phyloP scores from a whole-genome alignment of 1,140 invertebrate genomes.

The Geopemphigus sp. region DNA sequence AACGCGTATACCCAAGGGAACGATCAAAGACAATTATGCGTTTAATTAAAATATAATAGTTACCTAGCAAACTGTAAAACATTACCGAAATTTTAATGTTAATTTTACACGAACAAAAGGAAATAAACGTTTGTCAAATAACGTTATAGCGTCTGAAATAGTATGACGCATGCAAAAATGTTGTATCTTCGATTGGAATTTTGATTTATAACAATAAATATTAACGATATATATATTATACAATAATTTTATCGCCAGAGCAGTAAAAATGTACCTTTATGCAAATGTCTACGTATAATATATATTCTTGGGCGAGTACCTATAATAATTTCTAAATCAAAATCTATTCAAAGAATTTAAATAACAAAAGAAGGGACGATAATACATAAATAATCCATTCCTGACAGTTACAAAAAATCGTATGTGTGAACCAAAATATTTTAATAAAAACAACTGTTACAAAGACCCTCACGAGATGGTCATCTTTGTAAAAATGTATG shows the following conservation, averaged over 20 bases:
- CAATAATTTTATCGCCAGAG: constrained; percentile 8
- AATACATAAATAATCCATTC: constrained; percentile 40
- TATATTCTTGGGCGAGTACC: not conserved
- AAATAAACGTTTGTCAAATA: not conserved
- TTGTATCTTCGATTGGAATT: constrained; percentile 2
- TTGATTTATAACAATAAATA: not conserved
- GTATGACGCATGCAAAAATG: not conserved
- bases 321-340: constrained; percentile 29
- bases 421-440: not conserved
- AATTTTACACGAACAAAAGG: not conserved
- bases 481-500: not conserved
- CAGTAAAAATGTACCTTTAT: constrained; percentile 8
- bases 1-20: not conserved
- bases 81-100: not conserved
- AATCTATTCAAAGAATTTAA: constrained; percentile 27
- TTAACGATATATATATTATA: too few relatives aligned
- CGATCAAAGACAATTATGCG: not conserved
- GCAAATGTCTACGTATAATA: constrained; percentile 22
- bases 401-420: not conserved
- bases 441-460: not conserved
- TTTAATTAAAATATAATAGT: not conserved
- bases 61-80: not conserved
- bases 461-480: not conserved
- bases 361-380: constrained; percentile 27
- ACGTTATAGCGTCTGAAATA: not conserved